A percentile compares a stretch with the other conserved stretches of the same genome.
These are phyloP conservation scores for Hirtodrosophila trivittata DNA, from an alignment of 2,888 invertebrate genomes.

Conservation along the genomic window DNA sequence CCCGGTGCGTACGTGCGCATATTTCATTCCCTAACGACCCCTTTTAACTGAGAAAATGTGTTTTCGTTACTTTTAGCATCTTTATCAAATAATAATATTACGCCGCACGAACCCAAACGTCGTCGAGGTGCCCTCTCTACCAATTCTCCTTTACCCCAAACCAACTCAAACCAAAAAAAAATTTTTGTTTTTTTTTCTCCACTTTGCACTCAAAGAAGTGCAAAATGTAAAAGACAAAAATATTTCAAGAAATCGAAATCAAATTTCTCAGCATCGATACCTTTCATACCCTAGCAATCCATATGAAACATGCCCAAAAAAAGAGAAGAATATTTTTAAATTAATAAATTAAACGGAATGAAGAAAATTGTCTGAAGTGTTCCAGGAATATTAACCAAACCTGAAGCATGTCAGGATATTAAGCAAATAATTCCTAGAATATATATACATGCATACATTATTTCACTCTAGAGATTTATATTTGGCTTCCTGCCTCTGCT, in stretches of 20 bases:
- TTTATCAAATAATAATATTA: constrained; percentile 83
- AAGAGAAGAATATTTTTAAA: background rate
- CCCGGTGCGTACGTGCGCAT: constrained; percentile 81
- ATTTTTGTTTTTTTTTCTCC: constrained; percentile 59
- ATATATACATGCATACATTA: no score
- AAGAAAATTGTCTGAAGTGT: background rate
- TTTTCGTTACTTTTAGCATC: constrained; percentile 83
- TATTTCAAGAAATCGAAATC: constrained; percentile 53
- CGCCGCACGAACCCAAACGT: constrained; percentile 75
- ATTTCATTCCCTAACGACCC: constrained; percentile 83
- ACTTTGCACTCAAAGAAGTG: constrained; percentile 73
- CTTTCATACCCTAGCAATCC: constrained; percentile 19
- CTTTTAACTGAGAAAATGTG: constrained; percentile 83
- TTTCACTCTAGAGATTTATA: no score
- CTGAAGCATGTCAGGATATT: no score
- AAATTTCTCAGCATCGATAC: constrained; percentile 12
- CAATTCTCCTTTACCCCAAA: background rate
- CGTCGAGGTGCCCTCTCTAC: constrained; percentile 60
- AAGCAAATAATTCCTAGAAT: no score
- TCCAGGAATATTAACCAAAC: no score
- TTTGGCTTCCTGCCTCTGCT: no score
- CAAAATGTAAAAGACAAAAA: constrained; percentile 60
- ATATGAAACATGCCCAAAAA: background rate
- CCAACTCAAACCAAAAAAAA: background rate
- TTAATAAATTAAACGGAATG: background rate